Conservation (phyloP, 1,140 invertebrate genomes). For the Meloidogyne hapla region DNA sequence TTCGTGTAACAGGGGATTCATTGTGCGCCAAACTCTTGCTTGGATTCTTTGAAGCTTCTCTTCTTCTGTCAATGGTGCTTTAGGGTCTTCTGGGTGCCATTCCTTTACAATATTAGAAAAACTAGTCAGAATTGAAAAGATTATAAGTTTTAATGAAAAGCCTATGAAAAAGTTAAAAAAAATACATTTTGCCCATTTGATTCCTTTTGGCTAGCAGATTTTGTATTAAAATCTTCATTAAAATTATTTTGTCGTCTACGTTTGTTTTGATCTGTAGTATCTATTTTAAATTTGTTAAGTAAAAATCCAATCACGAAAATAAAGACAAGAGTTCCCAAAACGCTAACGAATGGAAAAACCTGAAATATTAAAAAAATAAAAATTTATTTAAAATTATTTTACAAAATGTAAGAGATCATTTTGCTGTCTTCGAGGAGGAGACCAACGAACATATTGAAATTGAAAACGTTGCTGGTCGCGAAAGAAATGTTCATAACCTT, state of each 20-base stretch:
- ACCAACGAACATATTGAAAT: slow-evolving; percentile 23
- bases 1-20: slow-evolving; percentile 74
- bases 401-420: slow-evolving; percentile 16
- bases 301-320: slow-evolving; percentile 55
- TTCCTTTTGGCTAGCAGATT: neutral
- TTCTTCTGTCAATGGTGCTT: slow-evolving; percentile 28
- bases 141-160: neutral
- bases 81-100: slow-evolving; percentile 63
- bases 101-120: slow-evolving; percentile 28
- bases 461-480: slow-evolving; percentile 10
- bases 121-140: neutral
- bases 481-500: neutral
- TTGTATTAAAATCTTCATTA: slow-evolving; percentile 13
- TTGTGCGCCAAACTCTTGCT: slow-evolving; percentile 42
- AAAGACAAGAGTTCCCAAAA: slow-evolving; percentile 57
- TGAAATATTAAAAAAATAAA: slow-evolving; percentile 20
- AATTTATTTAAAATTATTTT: slow-evolving; percentile 6
- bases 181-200: slow-evolving; percentile 8
- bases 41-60: slow-evolving; percentile 19
- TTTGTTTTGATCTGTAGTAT: slow-evolving; percentile 16
- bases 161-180: neutral
- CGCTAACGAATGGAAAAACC: slow-evolving; percentile 56
- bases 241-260: slow-evolving; percentile 19
- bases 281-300: slow-evolving; percentile 42
- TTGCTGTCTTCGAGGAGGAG: slow-evolving; percentile 1